Conservation (phyloP, 2,797 vertebrate species). For the Smutsia temminckii region DNA sequence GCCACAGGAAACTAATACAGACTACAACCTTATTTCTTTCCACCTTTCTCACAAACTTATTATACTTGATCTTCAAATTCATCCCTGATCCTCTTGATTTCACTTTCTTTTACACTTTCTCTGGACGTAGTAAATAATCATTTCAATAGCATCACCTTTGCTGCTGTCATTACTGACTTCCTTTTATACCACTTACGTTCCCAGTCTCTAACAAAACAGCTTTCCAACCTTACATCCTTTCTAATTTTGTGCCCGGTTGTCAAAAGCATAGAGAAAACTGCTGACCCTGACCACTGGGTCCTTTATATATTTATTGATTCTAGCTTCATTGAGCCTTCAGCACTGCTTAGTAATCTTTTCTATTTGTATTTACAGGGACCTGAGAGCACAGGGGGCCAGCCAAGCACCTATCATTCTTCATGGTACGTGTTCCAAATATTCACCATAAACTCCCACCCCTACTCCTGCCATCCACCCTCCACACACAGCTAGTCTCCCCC, state of each 20-base stretch:
- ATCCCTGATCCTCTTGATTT: background rate
- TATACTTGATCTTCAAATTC: background rate
- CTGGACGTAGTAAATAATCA: background rate
- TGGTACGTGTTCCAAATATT: background rate
- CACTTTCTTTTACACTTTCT: background rate
- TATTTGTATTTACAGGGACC: background rate
- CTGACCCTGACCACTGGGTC: background rate
- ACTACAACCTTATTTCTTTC: background rate
- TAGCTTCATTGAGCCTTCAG: background rate
- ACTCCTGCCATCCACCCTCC: background rate
- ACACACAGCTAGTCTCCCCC: background rate
- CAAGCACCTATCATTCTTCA: background rate
- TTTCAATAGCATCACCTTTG: background rate
- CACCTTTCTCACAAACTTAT: background rate
- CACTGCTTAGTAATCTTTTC: background rate
- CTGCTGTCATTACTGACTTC: background rate
- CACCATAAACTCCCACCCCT: background rate
- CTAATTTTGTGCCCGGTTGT: background rate
- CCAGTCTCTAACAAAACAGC: background rate
- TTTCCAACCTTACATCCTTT: background rate
- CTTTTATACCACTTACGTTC: background rate
- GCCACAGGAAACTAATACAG: background rate
- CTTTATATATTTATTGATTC: background rate
- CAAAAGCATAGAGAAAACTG: background rate
- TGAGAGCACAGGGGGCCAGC: too few species aligned